Conservation (phyloP, 2,113 vertebrate species). For the Pica pica region DNA sequence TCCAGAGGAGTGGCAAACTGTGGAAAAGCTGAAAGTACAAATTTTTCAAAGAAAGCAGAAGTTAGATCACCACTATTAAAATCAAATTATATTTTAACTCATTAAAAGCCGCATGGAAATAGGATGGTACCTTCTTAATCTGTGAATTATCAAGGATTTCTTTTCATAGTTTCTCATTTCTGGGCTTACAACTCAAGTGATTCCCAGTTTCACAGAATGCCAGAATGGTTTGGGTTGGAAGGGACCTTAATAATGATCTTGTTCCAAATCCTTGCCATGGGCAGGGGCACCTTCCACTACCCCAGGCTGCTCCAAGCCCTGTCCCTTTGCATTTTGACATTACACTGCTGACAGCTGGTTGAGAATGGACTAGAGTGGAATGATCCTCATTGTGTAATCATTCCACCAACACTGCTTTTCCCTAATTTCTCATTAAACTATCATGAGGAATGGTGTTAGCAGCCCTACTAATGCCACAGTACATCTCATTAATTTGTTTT, state of each 20-base stretch:
- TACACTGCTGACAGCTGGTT: not conserved
- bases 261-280: rapidly evolving
- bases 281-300: not conserved
- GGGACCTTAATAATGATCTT: not conserved
- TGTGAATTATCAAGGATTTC: not conserved
- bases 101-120: not conserved
- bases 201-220: not conserved
- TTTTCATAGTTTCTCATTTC: not conserved
- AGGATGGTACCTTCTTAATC: not conserved
- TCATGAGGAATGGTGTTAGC: not conserved
- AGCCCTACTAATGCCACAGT: not conserved
- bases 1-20: not conserved
- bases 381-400: not conserved
- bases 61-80: not conserved
- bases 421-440: not conserved
- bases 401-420: not conserved
- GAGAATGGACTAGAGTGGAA: not conserved
- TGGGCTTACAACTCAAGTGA: not conserved
- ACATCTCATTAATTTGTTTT: not conserved
- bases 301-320: not conserved
- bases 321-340: not conserved
- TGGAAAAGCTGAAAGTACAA: not conserved
- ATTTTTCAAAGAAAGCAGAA: not conserved
- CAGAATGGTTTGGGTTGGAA: not conserved
- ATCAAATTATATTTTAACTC: not conserved